Evolutionary conservation across 2,113 vertebrate species (phyloP).

Genomic region (Ceyx melanurus): DNA sequence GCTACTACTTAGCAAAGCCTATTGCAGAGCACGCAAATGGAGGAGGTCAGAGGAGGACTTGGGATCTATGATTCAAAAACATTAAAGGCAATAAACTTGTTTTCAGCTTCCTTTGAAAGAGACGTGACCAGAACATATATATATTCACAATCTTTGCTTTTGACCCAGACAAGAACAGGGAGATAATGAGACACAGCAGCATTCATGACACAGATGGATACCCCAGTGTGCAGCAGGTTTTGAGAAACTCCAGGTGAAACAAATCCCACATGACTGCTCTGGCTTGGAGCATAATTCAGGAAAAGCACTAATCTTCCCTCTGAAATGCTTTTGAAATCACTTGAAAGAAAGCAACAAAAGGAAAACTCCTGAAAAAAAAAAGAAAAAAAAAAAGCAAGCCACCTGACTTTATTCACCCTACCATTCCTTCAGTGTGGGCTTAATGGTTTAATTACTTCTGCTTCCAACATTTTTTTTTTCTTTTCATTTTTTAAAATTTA

Average conservation of each 20-base stretch:
- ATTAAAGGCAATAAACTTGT: not conserved
- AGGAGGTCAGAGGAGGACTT: not conserved
- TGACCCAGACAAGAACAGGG: not conserved
- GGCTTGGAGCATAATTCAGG: not conserved
- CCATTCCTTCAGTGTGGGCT: not conserved
- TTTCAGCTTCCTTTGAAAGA: not conserved
- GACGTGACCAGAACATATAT: not conserved
- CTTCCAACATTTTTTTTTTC: not conserved
- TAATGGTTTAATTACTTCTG: slow-evolving; percentile 66
- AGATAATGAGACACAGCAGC: not conserved
- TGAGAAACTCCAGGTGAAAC: not conserved
- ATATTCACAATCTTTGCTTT: not conserved
- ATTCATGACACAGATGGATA: not conserved
- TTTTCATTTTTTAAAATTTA: not conserved
- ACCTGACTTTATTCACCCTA: not conserved
- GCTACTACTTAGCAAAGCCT: not conserved
- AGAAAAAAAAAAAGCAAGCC: not conserved
- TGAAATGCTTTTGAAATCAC: slow-evolving; percentile 43
- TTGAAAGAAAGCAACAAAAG: slow-evolving; percentile 43
- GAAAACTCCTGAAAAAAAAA: not conserved
- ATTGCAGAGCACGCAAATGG: rapidly evolving
- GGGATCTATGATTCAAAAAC: not conserved
- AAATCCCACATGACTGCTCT: not conserved
- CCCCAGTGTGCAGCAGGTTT: rapidly evolving
- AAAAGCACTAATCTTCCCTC: not conserved